Base-by-base conservation (phyloP, 2,888 invertebrate genomes). In the Caenorhabditis plicata region DNA sequence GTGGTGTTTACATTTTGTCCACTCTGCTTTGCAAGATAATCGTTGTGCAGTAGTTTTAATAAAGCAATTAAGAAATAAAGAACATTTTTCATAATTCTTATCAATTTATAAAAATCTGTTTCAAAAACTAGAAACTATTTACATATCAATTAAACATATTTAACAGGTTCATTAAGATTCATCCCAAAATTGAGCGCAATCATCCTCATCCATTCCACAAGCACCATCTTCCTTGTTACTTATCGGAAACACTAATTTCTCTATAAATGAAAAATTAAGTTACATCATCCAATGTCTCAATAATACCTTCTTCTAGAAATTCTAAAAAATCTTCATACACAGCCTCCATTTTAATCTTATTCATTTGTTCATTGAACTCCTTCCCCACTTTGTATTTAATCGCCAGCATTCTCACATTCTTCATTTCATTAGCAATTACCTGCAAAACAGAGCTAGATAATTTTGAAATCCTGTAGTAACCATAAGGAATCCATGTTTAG, bases 261-360 rank as follows among this genome's bases (percentile, higher is more conserved):
- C 54, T 48, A n/a, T n/a, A n/a, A n/a, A n/a, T n/a, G 48, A 41
- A 48, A 41, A 7, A 9, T 39, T 1, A 31, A 8, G 13, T 13
- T n/a, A 33, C n/a, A 25, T 17, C 15, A 32, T n/a, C 8, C 3
- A 15, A 27, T 27, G 20, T 27, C 23, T 15, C 2, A 5, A 19
- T 20, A 4, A 8, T 2, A 48, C 48, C 50, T 25, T 54, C 54
- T 5, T 42, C 29, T 15, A 54, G 36, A 32, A 43, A 36, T 9
- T 25, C 54, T 4, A 47, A 42, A 36, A 54, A 54, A n/a, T 41
- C 42, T 36, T 54, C 54, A 15, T 47, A 54, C 31, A 47, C 47
- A 26, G 47, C 53, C 22, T 53, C 54, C 9, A 47, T 47, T 42
- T 38, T 54, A 23, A 54, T 8, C 15, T 54, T 54, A n/a, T 32